Evolutionary conservation across 2,888 invertebrate genomes (phyloP).

Genomic region (Acanthopleura granulata): DNA sequence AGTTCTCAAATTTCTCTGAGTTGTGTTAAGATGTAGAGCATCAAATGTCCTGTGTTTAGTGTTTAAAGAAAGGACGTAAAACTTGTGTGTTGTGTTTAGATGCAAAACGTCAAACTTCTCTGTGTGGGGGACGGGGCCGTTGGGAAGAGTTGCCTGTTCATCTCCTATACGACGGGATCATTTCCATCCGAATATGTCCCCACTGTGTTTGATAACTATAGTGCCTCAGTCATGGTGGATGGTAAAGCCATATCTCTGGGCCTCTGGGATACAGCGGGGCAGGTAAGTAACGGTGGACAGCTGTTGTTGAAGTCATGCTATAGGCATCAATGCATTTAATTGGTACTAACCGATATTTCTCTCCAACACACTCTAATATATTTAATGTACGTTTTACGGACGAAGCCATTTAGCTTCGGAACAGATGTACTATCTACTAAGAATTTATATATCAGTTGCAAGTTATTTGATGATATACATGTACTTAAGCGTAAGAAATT

Average conservation of each 20-base stretch:
- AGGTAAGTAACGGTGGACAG: slow-evolving; percentile 38
- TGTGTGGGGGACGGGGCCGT: slow-evolving; percentile 60
- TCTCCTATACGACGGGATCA: slow-evolving; percentile 52
- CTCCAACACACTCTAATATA: too few species aligned
- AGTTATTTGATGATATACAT: too few species aligned
- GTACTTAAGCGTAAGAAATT: too few species aligned
- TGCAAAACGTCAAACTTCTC: slow-evolving; percentile 48
- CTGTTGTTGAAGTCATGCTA: too few species aligned
- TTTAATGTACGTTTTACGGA: too few species aligned
- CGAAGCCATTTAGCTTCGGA: too few species aligned
- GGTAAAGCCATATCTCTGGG: slow-evolving; percentile 48
- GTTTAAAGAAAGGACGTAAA: background rate
- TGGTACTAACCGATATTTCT: too few species aligned
- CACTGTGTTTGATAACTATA: slow-evolving; percentile 66
- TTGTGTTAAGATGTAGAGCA: too few species aligned
- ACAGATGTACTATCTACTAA: too few species aligned
- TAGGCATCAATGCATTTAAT: too few species aligned
- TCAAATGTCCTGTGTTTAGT: background rate
- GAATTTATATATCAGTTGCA: too few species aligned
- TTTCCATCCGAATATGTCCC: slow-evolving; percentile 64
- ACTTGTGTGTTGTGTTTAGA: slow-evolving; percentile 22
- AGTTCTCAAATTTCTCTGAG: too few species aligned
- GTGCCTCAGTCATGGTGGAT: slow-evolving; percentile 49
- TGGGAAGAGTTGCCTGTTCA: slow-evolving; percentile 62
- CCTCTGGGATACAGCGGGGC: slow-evolving; percentile 64